phyloP scores from a whole-genome alignment of 2,888 invertebrate genomes.

The Acanthoscelides obtectus region DNA sequence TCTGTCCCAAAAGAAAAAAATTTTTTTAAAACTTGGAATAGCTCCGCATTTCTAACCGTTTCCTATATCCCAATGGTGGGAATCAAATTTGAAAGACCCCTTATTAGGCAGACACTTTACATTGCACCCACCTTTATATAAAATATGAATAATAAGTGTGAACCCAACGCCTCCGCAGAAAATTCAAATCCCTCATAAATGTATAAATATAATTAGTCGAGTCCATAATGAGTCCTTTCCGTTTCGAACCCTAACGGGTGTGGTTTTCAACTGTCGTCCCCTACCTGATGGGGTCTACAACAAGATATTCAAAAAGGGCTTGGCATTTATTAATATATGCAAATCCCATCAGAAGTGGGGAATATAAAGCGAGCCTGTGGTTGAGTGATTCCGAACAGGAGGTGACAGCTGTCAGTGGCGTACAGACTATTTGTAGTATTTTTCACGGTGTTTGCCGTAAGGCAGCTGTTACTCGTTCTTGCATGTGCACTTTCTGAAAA shows the following conservation, averaged over 20 bases:
- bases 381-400: constrained; percentile 20
- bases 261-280: background rate
- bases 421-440: constrained; percentile 9
- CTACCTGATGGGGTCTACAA: constrained; percentile 3
- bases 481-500: too few species aligned
- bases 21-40: too few species aligned
- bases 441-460: too few species aligned
- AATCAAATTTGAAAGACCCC: too few species aligned
- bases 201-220: background rate
- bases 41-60: too few species aligned
- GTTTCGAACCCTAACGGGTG: background rate
- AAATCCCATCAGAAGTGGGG: constrained; percentile 25
- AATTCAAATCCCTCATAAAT: background rate
- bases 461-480: too few species aligned
- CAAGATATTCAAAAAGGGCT: constrained; percentile 16
- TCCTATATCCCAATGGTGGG: too few species aligned
- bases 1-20: too few species aligned
- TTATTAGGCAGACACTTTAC: too few species aligned
- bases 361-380: constrained; percentile 29
- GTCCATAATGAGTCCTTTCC: background rate
- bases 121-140: background rate
- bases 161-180: background rate
- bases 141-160: background rate
- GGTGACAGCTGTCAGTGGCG: constrained; percentile 3
- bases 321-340: constrained; percentile 28